phyloP scores from a whole-genome alignment of 1,140 invertebrate species.

The Cotesia chilonis region DNA sequence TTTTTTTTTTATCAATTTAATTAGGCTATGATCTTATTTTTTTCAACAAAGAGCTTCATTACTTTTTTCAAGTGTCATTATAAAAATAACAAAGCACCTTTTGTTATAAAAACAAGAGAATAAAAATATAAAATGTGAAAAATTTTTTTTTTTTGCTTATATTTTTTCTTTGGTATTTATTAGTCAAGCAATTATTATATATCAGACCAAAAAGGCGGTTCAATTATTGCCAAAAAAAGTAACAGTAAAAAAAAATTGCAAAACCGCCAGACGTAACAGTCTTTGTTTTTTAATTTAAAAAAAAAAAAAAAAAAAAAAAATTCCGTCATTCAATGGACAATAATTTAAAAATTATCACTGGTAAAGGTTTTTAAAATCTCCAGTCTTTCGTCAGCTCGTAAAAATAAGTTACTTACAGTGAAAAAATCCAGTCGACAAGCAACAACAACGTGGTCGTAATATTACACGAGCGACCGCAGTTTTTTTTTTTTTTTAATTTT shows the following conservation, averaged over 20 bases:
- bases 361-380: constrained; percentile 9
- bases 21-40: no score
- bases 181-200: no score
- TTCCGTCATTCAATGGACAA: neutral
- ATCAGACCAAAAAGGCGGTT: no score
- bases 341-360: neutral
- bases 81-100: no score
- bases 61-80: no score
- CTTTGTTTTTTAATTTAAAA: constrained; percentile 1
- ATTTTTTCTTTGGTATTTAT: no score
- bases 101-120: no score
- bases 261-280: neutral
- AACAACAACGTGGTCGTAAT: constrained; percentile 20
- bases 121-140: no score
- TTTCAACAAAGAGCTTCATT: no score
- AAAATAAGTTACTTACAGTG: constrained; percentile 9
- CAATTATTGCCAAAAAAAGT: neutral
- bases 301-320: no score
- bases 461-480: constrained; percentile 16
- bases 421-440: constrained; percentile 27
- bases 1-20: no score
- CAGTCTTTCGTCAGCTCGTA: constrained; percentile 20
- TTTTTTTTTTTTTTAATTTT: constrained; percentile 21
- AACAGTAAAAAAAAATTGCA: constrained; percentile 19
- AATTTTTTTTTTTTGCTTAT: no score